A percentile compares a stretch with the other conserved stretches of the same genome.
Evolutionary conservation across 2,888 invertebrate species (phyloP).

Genomic region (Trachelus iudaicus): DNA sequence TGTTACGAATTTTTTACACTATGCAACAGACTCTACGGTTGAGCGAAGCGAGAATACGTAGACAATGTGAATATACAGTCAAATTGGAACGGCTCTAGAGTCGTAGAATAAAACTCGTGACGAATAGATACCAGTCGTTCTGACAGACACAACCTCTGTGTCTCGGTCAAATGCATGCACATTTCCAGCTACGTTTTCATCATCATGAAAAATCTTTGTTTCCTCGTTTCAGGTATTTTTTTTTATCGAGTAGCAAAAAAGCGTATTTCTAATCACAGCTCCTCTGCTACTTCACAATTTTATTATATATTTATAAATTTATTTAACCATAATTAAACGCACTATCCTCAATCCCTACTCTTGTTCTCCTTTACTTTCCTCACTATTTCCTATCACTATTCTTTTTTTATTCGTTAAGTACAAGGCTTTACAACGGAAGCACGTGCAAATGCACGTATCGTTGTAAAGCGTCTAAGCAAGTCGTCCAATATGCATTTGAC

Average conservation of each 20-base stretch:
- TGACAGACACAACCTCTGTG: not conserved
- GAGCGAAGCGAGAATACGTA: conserved; percentile 52
- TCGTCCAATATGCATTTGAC: not conserved
- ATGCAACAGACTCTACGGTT: conserved; percentile 42
- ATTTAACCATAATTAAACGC: not conserved
- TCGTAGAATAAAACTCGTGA: not conserved
- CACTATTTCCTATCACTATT: not conserved
- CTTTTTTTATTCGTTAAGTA: too few relatives aligned
- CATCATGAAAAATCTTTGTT: not conserved
- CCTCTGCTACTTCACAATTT: not conserved
- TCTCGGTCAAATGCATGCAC: not conserved
- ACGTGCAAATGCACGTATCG: not conserved
- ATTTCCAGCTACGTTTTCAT: not conserved
- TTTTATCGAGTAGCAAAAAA: not conserved
- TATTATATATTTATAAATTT: not conserved
- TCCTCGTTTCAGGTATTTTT: not conserved
- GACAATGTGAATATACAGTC: conserved; percentile 4
- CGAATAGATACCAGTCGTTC: not conserved
- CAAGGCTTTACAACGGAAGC: not conserved
- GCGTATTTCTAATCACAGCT: not conserved
- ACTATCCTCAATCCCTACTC: not conserved
- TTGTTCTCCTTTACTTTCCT: not conserved
- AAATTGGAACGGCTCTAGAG: not conserved
- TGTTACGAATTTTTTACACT: conserved; percentile 5
- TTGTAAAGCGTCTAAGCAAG: not conserved